These are phyloP conservation scores for Protonibea diacanthus DNA, from an alignment of 2,797 vertebrate genomes.

Conservation along the genomic window DNA sequence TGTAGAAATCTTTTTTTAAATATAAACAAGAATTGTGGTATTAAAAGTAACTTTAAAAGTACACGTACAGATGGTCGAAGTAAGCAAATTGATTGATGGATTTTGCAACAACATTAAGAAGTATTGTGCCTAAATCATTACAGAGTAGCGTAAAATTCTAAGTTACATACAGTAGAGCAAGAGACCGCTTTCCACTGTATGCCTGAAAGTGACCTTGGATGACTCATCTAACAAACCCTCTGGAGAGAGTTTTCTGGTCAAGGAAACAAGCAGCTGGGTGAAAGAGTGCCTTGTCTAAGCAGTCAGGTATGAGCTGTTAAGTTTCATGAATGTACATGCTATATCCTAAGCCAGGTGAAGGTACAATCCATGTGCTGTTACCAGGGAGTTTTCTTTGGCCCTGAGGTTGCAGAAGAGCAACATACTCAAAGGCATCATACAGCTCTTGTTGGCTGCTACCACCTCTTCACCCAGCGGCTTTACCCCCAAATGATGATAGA, in stretches of 20 bases:
- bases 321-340: slow-evolving; percentile 78
- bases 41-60: neutral
- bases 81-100: neutral
- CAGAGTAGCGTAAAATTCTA: neutral
- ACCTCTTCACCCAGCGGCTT: slow-evolving; percentile 40
- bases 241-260: slow-evolving; percentile 47
- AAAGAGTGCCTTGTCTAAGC: slow-evolving; percentile 77
- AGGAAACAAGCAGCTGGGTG: slow-evolving; percentile 53
- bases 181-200: slow-evolving; percentile 5
- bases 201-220: slow-evolving; percentile 45
- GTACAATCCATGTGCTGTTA: slow-evolving; percentile 80
- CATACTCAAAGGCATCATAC: slow-evolving; percentile 73
- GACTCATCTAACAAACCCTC: slow-evolving; percentile 55
- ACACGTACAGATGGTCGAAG: neutral
- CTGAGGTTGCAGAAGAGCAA: slow-evolving; percentile 24
- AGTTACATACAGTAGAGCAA: neutral
- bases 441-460: slow-evolving; percentile 55
- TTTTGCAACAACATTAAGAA: neutral
- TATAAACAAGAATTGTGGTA: neutral
- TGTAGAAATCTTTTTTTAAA: neutral
- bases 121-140: neutral
- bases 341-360: slow-evolving; percentile 70
- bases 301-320: slow-evolving; percentile 63
- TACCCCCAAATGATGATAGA: slow-evolving; percentile 53
- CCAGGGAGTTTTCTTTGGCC: slow-evolving; percentile 80